Base-by-base conservation (phyloP, 2,888 invertebrate genomes). In the Thereva unica region DNA sequence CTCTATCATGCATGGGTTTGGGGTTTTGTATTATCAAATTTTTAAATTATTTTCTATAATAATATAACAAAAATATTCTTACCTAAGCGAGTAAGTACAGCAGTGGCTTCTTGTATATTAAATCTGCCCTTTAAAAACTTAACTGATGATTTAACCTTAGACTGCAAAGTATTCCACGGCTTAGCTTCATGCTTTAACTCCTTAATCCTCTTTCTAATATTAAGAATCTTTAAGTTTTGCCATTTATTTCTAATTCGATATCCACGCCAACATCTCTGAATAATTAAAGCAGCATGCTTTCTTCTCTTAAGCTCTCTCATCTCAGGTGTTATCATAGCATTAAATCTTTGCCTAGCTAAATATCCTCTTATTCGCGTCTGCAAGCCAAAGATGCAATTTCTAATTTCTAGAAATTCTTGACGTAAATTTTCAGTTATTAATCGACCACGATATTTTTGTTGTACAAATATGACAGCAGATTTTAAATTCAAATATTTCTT, bases 231-330 rank as follows among this genome's bases (percentile, higher is more conserved):
- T 6, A 74, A 65, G 57, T 73, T 75, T 10, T 76, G 75, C 45
- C 74, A 76, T 6, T 73, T 74, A 10, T 73, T 74, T 7, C 81
- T 77, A 4, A 74, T 80, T 35, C 73, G 75, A 73, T 85, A 82
- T 0, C 86, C 86, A 2, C 85, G 83, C 81, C 84, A 86, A 53
- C 82, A 77, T 4, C 85, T 83, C 82, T 90, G 90, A 73, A 90
- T 89, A 74, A 84, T 83, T 2, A 82, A 82, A 8, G 87, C 88
- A 4, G 89, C 88, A 70, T 80, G 81, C 70, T 80, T 77, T 40
- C 75, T 78, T 61, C 76, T 78, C 64, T 79, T 75, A 54, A 83
- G 76, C 72, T 82, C 83, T 71, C 77, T 80, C 67, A 78, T 78
- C 75, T 82, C 83, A 1, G 81, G 75, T 68, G 83, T 84, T 76